These are phyloP conservation scores for Etheostoma spectabile DNA, from an alignment of 2,113 vertebrate species.

Conservation along the genomic window DNA sequence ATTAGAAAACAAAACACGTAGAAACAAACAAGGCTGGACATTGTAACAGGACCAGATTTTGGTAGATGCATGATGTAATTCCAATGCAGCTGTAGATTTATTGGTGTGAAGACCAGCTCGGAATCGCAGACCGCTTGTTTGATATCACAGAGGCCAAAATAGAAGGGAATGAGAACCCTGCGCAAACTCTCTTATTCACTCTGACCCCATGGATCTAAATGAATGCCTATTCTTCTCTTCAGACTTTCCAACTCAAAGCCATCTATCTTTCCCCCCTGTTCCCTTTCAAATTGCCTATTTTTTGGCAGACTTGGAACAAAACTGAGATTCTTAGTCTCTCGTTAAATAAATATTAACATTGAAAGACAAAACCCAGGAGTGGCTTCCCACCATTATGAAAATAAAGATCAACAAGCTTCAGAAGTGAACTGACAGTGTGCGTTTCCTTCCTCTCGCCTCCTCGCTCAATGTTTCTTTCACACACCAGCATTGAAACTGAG, in stretches of 20 bases:
- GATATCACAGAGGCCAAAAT: conserved; percentile 1
- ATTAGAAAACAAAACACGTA: conserved; percentile 52
- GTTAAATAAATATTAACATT: conserved; percentile 73
- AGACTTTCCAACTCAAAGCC: conserved; percentile 21
- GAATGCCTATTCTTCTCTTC: conserved; percentile 16
- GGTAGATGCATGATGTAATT: conserved; percentile 20
- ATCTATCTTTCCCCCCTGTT: neutral
- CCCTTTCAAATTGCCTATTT: conserved; percentile 3
- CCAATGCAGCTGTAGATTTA: conserved; percentile 35
- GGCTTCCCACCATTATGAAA: conserved; percentile 34
- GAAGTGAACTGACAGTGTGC: conserved; percentile 8
- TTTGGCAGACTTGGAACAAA: conserved; percentile 37
- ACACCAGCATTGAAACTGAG: conserved; percentile 34
- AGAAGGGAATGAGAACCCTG: conserved; percentile 6
- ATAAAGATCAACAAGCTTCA: conserved; percentile 48
- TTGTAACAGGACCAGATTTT: conserved; percentile 22
- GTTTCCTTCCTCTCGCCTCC: conserved; percentile 5
- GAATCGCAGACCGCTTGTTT: conserved; percentile 25
- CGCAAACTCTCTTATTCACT: neutral
- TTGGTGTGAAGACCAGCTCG: conserved; percentile 28
- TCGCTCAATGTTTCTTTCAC: conserved; percentile 35
- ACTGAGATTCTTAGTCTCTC: conserved; percentile 35
- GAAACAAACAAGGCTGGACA: conserved; percentile 39
- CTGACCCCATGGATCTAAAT: conserved; percentile 11
- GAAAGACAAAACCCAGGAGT: conserved; percentile 43